Base-by-base conservation (phyloP, 1,140 invertebrate species). In the Drosophila sechellia region DNA sequence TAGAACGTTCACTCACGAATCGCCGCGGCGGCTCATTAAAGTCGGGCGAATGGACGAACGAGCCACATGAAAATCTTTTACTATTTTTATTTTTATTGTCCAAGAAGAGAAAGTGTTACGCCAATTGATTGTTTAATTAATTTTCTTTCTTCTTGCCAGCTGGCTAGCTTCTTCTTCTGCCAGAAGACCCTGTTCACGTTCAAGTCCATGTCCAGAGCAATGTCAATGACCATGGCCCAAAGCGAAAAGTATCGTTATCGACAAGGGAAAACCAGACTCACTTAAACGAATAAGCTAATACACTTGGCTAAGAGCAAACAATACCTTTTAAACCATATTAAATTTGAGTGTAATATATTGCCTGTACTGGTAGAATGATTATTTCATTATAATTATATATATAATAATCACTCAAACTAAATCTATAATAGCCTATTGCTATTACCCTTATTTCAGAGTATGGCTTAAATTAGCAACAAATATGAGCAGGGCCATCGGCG, bases 71-170 rank as follows among this genome's bases (percentile, higher is more conserved):
- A 70, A 70, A 70, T 70, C 66, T 70, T 71, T 71, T 79, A 81
- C 68, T 70, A 60, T 71, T 87, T 77, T 78, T 77, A 56, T 59
- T 85, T 84, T 85, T 77, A 81, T 86, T 87, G 83, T 81, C 87
- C 55, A 86, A 87, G 84, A 87, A 89, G 84, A 89, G 84, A 89
- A 89, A 89, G 84, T 89, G 84, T 90, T 89, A 90, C 85, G 85
- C 85, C 84, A 90, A 83, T 90, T 80, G 81, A 84, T 85, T 87
- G 83, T 89, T 87, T 87, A 87, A 87, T 87, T 87, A 84, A 83
- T 80, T 90, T 90, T 87, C 65, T 72, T 86, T 81, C 75, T 70
- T 68, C 79, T 60, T 45, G 58, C 43, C 45, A 49, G 12, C 53
- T 65, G 65, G 60, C 15, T 20, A 64, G 59, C 66, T 69, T 55